Base-by-base conservation (phyloP, 2,797 vertebrate species). In the Triplophysa yarkandensis region DNA sequence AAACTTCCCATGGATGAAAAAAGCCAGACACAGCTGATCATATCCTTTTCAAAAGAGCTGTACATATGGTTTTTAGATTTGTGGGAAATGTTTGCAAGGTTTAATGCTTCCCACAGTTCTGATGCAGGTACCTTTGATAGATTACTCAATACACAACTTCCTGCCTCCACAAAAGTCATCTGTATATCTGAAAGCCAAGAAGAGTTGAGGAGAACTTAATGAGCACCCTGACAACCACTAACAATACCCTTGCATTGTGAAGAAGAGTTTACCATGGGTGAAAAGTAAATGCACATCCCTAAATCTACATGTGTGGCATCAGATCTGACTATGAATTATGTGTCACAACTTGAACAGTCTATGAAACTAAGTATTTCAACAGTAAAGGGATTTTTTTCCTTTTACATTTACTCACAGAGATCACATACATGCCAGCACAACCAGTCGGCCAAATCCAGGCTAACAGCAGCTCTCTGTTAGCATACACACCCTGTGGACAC, bases 11-110 rank as follows among this genome's bases (percentile, higher is more conserved):
- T 58, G 80, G 48, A 27, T 82, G 81, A 88, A 28, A 79, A 70
- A 85, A 89, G 80, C 76, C 87, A 88, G 85, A 77, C 68, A 2
- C 52, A 68, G 32, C 27, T n/a, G 67, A 25, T 54, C 14, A 16
- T 10, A 5, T 39, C 16, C 11, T 57, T 32, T 61, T 30, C 55
- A 36, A 19, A 46, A 46, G 43, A 63, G 14, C 4, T 25, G 13
- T 27, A 50, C 61, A 30, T 50, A 43, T 48, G 25, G 30, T 41
- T 61, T 65, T 74, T 55, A 19, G 16, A 23, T 13, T 17, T 23
- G 57, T 34, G 43, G 27, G 19, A 41, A 46, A 30, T 17, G 62
- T 25, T 27, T 2, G 13, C 54, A 68, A 74, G 44, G 48, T 68
- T 54, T 5, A 54, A 23, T 23, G 14, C 21, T n/a, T 23, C 30